phyloP scores from a whole-genome alignment of 2,113 vertebrate species.

The Eira barbara region DNA sequence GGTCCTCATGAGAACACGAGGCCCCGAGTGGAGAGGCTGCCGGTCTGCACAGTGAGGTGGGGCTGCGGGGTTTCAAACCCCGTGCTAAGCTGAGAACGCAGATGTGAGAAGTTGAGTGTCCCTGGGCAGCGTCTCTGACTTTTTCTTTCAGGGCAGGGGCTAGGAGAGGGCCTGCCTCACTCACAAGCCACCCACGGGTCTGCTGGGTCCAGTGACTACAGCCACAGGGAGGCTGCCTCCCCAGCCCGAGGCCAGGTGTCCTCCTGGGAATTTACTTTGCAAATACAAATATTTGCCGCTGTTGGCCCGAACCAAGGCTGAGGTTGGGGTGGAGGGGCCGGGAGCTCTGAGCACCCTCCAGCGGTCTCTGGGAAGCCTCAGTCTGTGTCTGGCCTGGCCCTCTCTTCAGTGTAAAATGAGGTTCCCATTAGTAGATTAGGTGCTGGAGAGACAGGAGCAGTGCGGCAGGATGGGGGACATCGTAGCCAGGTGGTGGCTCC shows the following conservation, averaged over 20 bases:
- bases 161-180: not conserved
- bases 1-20: not conserved
- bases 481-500: not conserved
- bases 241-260: not conserved
- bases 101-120: not conserved
- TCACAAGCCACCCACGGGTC: not conserved
- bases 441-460: not conserved
- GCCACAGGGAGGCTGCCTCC: not conserved
- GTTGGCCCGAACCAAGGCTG: not conserved
- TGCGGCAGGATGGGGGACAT: not conserved
- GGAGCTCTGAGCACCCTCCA: not conserved
- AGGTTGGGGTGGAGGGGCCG: constrained; percentile 12
- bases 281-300: constrained; percentile 69
- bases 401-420: not conserved
- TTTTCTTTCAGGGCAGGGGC: not conserved
- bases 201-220: not conserved
- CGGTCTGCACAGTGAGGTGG: not conserved
- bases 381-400: not conserved
- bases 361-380: not conserved
- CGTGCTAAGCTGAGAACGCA: not conserved
- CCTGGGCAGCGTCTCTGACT: not conserved
- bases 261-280: constrained; percentile 41
- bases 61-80: not conserved
- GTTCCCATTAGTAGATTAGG: not conserved
- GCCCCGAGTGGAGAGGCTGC: not conserved